Evolutionary conservation across 2,888 invertebrate species (phyloP), one percentile per base, ranked within the genome.

Genomic region (Caenorhabditis parvicauda): DNA sequence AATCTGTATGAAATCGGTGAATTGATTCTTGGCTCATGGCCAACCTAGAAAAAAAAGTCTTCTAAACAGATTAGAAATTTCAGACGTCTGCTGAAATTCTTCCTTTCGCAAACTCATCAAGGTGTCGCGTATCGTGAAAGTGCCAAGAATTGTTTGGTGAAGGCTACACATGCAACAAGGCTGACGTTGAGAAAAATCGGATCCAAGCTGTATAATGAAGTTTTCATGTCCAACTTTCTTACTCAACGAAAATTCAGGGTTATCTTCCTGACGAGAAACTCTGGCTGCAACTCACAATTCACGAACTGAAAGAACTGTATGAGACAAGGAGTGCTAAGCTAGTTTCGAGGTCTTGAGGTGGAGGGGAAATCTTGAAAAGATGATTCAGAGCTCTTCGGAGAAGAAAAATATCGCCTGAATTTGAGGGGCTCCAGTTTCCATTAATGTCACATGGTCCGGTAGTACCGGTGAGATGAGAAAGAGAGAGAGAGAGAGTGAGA

Each of bases 321-420:
- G 17, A 37, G 22, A 64, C 62, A 0, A 47, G 73, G 28, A 61
- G 60, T 22, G 58, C 72, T 1, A 64, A 61, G 35, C 39, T 72
- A 0, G 55, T 73, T 27, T 54, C 72, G 5, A 65, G 67, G 64
- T 60, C 14, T 41, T 19, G 9, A 25, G 9, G 7, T 9, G 41
- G 7, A 9, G 9, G 7, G 21, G 21, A 19, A 41, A 41, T 17
- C 17, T 9, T 7, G 9, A 41, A 41, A 41, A 14, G 19, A 51
- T 21, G n/a, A 41, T 51, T 29, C 12, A 90, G 90, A 79, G 89
- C 89, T 0, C 77, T 85, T 17, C 86, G 87, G 75, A 85, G 90
- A 46, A 84, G 86, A 61, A 87, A 87, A 67, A 82, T 88, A 28
- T 85, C 86, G 76, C 82, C 85, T 0, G 82, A 84, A 35, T 87